A percentile compares a stretch with the other conserved stretches of the same genome.
These are phyloP conservation scores for Polyploca ridens DNA, from an alignment of 2,888 invertebrate species.

Conservation along the genomic window DNA sequence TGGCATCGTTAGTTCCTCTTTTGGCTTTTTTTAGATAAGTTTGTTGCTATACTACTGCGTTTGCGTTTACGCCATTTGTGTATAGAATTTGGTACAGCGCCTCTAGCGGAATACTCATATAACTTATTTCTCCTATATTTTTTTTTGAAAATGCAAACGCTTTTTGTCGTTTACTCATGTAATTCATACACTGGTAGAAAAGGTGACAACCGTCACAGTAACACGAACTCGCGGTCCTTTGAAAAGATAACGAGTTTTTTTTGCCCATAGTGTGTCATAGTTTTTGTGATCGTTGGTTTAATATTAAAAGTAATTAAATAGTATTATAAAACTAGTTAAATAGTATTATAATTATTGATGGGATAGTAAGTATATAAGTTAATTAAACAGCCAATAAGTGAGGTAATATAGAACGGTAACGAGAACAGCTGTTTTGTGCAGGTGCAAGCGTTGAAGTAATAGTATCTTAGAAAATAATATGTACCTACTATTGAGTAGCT, in stretches of 20 bases:
- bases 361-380: slow-evolving; percentile 42
- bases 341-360: slow-evolving; percentile 14
- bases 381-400: slow-evolving; percentile 48
- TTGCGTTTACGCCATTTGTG: too few relatives aligned
- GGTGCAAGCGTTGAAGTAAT: slow-evolving; percentile 36
- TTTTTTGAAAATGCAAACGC: too few relatives aligned
- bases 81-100: background rate
- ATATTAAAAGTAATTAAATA: background rate
- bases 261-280: background rate
- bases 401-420: slow-evolving; percentile 23
- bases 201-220: background rate
- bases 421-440: slow-evolving; percentile 52
- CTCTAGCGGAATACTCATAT: too few relatives aligned
- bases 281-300: background rate
- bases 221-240: background rate
- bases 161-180: too few relatives aligned
- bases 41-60: too few relatives aligned
- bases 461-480: slow-evolving; percentile 16
- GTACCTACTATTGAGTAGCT: background rate
- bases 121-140: too few relatives aligned
- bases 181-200: background rate
- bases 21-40: too few relatives aligned
- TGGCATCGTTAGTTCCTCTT: too few relatives aligned
- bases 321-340: background rate
- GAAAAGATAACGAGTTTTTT: slow-evolving; percentile 4